Base-by-base conservation (phyloP, 2,888 invertebrate species). In the Leptopterna dolabrata region DNA sequence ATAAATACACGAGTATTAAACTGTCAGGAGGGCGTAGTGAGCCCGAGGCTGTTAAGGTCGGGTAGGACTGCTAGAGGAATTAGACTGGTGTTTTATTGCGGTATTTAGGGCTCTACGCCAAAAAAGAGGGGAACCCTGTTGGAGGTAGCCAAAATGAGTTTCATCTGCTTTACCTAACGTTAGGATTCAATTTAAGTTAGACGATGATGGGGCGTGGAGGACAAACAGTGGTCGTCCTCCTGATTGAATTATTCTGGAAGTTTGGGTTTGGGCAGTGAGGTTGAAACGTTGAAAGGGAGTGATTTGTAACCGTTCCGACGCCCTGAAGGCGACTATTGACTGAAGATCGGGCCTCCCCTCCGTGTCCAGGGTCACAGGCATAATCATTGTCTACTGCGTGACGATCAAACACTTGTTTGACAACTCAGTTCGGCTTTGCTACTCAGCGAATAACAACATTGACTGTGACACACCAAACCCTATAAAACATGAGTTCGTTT, bases 41-140 rank as follows among this genome's bases (percentile, higher is more conserved):
- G 63, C 24, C 63, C 63, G 63, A 24, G 24, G 63, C 27, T 63
- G 63, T 63, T 63, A 63, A 63, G 63, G 63, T 63, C 27, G 63
- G 63, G 63, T 24, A 14, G 78, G 45, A 45, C 43, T 41, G 45
- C 78, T 41, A 13, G 45, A 78, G 78, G 78, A 78, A 78, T 78
- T 45, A 41, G 45, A 41, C 78, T 45, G 78, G 78, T 78, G 45
- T 78, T 78, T 78, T 78, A 78, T 78, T 78, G 78, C 27, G 78
- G 78, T 78, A 78, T 78, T 78, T 78, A 78, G 78, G 78, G 78
- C 43, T 43, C 36, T 45, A 43, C 45, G 78, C 78, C 78, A 78
- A 78, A 78, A 78, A 78, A 78, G 45, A 24, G 45, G 24, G 14
- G 78, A 24, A 9, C 47, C 16, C 63, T 19, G 24, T 36, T 19